Base-by-base conservation (phyloP, 1,140 invertebrate genomes). In the Trachymyrmex septentrionalis region DNA sequence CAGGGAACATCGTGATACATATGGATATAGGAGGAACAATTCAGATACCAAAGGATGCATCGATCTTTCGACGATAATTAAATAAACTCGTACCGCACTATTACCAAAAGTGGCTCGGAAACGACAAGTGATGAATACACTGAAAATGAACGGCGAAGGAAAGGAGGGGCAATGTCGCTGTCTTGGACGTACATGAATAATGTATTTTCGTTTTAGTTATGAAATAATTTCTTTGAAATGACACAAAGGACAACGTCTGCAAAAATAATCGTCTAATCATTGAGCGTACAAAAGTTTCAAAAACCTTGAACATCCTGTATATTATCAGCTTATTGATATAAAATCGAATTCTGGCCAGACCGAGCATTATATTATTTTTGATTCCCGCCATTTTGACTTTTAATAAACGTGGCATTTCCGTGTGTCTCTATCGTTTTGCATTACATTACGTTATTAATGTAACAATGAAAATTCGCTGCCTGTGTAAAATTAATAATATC, bases 11-110 rank as follows among this genome's bases (percentile, higher is more conserved):
- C 24, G 3, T 38, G 19, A 57, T 57, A 59, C n/a, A 27, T 24
- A 34, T 6, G 24, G 34, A 44, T 44, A 44, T 21, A 44, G 16
- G 50, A 55, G n/a, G 6, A 24, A 63, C 34, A 66, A 16, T n/a
- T 61, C 30, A 44, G 16, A 81, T 81, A 81, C 64, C 77, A 81
- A 72, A 82, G 50, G 78, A 72, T 30, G 48, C 55, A 44, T 82
- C 67, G 53, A 82, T 50, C 59, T 61, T 19, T 16, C 69, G 55
- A 72, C n/a, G 67, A 84, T 84, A 61, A 84, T 75, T 38, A 48
- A 73, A 75, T n/a, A 30, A 38, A 19, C 21, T 44, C 12, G 66
- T 38, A 66, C 7, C 48, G 30, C 44, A 12, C 61, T 30, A 38
- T n/a, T 69, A 48, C 21, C 21, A 69, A 48, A 69, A 69, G 38